Percentiles rank a stretch among this genome's conserved stretches.
phyloP scores from a whole-genome alignment of 2,113 vertebrate genomes.

The Abramis brama region DNA sequence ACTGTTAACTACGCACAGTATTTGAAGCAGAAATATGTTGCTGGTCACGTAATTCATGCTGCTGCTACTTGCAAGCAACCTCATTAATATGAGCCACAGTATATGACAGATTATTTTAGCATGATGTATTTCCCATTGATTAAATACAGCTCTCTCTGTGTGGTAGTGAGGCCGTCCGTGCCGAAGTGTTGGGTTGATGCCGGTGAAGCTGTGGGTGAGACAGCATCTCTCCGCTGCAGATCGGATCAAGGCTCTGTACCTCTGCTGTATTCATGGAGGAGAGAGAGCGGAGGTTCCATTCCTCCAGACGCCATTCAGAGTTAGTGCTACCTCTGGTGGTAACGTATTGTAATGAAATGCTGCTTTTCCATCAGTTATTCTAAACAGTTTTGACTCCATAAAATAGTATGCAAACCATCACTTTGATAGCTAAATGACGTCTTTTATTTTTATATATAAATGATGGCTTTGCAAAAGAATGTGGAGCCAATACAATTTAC shows the following conservation, averaged over 20 bases:
- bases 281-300: constrained; percentile 61
- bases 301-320: constrained; percentile 67
- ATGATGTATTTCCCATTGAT: too few relatives aligned
- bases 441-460: background rate
- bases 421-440: background rate
- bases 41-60: too few relatives aligned
- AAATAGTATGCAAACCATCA: background rate
- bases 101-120: too few relatives aligned
- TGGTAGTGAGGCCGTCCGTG: constrained; percentile 77
- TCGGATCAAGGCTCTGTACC: constrained; percentile 77
- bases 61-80: too few relatives aligned
- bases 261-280: constrained; percentile 81
- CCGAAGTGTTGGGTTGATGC: constrained; percentile 84
- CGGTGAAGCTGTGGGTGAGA: constrained; percentile 66
- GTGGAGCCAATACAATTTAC: background rate
- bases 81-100: too few relatives aligned
- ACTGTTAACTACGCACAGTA: too few relatives aligned
- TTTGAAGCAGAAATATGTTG: too few relatives aligned
- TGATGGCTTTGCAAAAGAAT: background rate
- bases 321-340: constrained; percentile 74
- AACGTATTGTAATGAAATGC: constrained; percentile 30
- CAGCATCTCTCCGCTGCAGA: constrained; percentile 80
- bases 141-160: constrained; percentile 15
- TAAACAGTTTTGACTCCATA: background rate
- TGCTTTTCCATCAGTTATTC: background rate